Evolutionary conservation across 2,113 vertebrate species (phyloP).

Genomic region (Cyphomyrus discorhynchus): DNA sequence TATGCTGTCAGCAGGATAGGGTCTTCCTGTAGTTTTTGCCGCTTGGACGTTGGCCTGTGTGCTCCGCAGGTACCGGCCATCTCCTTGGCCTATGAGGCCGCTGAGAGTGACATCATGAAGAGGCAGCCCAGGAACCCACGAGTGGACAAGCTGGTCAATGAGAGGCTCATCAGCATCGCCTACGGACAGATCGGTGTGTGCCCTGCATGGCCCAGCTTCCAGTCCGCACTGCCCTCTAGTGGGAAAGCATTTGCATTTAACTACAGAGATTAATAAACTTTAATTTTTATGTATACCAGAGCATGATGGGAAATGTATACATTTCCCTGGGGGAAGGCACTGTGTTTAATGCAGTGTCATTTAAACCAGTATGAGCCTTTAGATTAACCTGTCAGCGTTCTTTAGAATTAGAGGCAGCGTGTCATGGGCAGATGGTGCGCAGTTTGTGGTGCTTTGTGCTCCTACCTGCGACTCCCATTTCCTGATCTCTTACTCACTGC

Average conservation of each 20-base stretch:
- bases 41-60: background rate
- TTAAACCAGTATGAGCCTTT: background rate
- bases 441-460: background rate
- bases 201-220: background rate
- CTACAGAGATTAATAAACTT: background rate
- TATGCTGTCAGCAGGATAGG: background rate
- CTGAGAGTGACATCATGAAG: conserved; percentile 73
- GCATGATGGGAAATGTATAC: background rate
- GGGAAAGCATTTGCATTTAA: background rate
- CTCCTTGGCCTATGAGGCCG: conserved; percentile 65
- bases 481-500: background rate
- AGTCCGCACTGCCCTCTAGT: background rate
- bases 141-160: conserved; percentile 66
- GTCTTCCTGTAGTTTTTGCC: background rate
- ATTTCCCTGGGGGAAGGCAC: background rate
- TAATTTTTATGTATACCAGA: background rate
- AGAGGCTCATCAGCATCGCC: conserved; percentile 64
- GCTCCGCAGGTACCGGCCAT: conserved; percentile 67
- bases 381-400: background rate
- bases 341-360: background rate
- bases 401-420: background rate
- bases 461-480: background rate
- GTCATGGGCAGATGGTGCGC: background rate
- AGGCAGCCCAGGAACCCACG: conserved; percentile 61
- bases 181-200: conserved; percentile 68